A percentile compares a stretch with the other conserved stretches of the same genome.
phyloP scores from a whole-genome alignment of 1,140 invertebrate species.

The Tribolium castaneum region DNA sequence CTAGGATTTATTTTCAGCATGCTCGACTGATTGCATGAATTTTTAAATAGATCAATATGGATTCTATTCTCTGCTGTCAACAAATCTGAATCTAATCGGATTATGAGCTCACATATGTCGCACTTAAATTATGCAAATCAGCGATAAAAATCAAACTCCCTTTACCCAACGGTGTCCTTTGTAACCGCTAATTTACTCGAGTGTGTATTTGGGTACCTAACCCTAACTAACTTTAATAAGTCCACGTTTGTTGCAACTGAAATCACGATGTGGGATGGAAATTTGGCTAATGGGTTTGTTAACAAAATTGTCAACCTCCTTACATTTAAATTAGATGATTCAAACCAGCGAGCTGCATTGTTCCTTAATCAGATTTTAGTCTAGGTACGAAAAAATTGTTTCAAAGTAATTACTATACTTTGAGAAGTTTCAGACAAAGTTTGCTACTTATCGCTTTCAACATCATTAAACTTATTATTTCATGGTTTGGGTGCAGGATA shows the following conservation, averaged over 20 bases:
- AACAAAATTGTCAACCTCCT: conserved; percentile 1
- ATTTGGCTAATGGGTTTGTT: conserved; percentile 12
- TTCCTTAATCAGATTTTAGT: background rate
- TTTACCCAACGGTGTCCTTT: conserved; percentile 3
- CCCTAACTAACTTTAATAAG: conserved; percentile 28
- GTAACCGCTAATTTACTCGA: background rate
- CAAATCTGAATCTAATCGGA: too few species aligned
- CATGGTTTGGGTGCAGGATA: background rate
- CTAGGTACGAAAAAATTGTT: background rate
- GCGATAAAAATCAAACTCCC: background rate
- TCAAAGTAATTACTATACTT: background rate
- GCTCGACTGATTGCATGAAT: too few species aligned
- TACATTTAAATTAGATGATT: conserved; percentile 1
- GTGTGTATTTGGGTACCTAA: background rate
- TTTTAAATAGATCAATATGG: too few species aligned
- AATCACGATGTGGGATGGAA: conserved; percentile 12
- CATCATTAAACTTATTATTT: background rate
- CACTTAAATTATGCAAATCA: background rate
- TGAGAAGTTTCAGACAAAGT: background rate
- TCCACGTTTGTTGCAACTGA: conserved; percentile 24
- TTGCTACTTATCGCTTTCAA: background rate
- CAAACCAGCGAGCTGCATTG: background rate
- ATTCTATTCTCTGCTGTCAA: too few species aligned
- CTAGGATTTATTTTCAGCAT: background rate
- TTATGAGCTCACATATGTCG: background rate